A percentile compares a stretch with the other conserved stretches of the same genome.
Evolutionary conservation across 2,888 invertebrate genomes (phyloP).

Genomic region (Orthosia cruda): DNA sequence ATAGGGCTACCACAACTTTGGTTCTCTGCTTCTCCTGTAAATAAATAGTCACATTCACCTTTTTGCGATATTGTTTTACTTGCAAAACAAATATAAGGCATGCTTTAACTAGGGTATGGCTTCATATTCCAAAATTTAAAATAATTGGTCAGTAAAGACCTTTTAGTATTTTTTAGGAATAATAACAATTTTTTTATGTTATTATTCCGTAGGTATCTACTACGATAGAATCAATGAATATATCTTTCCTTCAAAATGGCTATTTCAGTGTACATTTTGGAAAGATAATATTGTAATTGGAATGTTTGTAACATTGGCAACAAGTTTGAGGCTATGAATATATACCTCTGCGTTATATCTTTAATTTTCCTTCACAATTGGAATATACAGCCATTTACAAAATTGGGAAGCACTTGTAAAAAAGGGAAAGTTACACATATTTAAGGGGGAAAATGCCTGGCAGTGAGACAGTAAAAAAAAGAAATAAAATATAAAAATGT

Average conservation of each 20-base stretch:
- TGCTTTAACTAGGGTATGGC: not conserved
- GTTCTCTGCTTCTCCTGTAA: constrained; percentile 94
- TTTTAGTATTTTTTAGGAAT: too few species aligned
- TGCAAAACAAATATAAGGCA: not conserved
- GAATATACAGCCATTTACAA: constrained; percentile 5
- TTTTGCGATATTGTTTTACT: not conserved
- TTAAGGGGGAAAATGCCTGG: not conserved
- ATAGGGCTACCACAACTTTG: constrained; percentile 97
- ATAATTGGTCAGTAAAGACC: not conserved
- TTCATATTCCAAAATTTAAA: not conserved
- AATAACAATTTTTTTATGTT: too few species aligned
- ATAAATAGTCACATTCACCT: constrained; percentile 14
- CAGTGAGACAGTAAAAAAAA: not conserved
- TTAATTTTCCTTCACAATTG: not conserved
- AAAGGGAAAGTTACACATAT: not conserved
- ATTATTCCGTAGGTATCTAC: too few species aligned
- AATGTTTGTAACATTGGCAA: not conserved
- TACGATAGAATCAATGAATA: too few species aligned
- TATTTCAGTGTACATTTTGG: not conserved
- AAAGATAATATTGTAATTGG: not conserved
- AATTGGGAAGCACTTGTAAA: not conserved
- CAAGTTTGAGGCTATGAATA: not conserved
- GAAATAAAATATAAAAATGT: constrained; percentile 1
- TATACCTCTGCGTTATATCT: not conserved
- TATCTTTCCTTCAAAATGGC: not conserved